Evolutionary conservation across 2,113 vertebrate species (phyloP).

Genomic region (Sarotherodon lohbergeri): DNA sequence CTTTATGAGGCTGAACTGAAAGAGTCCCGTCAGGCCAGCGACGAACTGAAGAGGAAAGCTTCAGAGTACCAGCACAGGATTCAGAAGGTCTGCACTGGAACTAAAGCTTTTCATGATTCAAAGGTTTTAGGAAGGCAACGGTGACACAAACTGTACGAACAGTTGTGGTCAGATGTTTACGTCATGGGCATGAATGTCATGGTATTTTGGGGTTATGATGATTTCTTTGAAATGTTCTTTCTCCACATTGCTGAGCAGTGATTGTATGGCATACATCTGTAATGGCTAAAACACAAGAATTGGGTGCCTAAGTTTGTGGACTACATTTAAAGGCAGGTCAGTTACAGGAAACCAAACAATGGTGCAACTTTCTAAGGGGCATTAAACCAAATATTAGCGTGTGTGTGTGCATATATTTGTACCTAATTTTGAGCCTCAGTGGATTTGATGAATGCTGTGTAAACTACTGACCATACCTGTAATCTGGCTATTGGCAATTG

Average conservation of each 20-base stretch:
- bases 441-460: not conserved
- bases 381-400: not conserved
- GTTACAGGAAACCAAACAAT: not conserved
- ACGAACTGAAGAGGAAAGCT: conserved; percentile 93
- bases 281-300: not conserved
- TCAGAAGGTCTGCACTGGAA: conserved; percentile 79
- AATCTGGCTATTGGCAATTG: not conserved
- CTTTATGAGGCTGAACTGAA: conserved; percentile 93
- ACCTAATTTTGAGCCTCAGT: not conserved
- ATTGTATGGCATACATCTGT: not conserved
- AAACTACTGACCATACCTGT: not conserved
- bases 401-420: not conserved
- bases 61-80: conserved; percentile 90
- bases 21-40: conserved; percentile 87
- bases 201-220: not conserved
- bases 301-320: not conserved
- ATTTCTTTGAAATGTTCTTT: not conserved
- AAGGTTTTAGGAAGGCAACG: not conserved
- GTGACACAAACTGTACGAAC: not conserved
- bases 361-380: not conserved
- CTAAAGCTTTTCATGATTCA: not conserved
- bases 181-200: not conserved
- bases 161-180: not conserved
- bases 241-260: not conserved
- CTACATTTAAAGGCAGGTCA: fast-evolving